Evolutionary conservation across 2,888 invertebrate species (phyloP), one percentile per base, ranked within the genome.

Genomic region (Hypsopygia costalis): DNA sequence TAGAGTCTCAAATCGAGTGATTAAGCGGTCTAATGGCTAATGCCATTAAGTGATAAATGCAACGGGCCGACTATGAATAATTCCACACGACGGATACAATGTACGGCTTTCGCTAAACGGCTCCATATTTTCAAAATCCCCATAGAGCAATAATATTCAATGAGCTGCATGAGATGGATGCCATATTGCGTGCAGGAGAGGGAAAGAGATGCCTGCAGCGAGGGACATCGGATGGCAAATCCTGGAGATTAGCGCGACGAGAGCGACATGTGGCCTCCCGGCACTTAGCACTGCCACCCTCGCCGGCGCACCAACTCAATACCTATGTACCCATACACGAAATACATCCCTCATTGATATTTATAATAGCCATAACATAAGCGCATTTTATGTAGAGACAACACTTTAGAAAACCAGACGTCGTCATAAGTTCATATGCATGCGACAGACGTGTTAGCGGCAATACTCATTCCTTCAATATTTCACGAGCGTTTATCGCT

Each of bases 91-190:
- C 77, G 85, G 86, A 85, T 82, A 88, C 87, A 87, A 85, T 87
- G 83, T 86, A 82, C 79, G 73, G 85, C 83, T 85, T 81, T 86
- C 65, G 71, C 78, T 88, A 88, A 88, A 86, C 86, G 88, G 82
- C 77, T 87, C 83, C 88, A 88, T 88, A 87, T 88, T 88, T 88
- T 85, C 81, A 82, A 86, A 87, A 88, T 88, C 88, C 88, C 88
- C 71, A 86, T 81, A 85, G 87, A 83, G 86, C 87, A 87, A 88
- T 88, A 87, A 87, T 86, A 86, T 87, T 85, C 86, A 86, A 86
- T 86, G 85, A 81, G 81, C 62, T 70, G 68, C 59, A 66, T 66
- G 87, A 81, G 81, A 87, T 66, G 67, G 73, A 69, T 68, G 68
- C 73, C 81, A 70, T 60, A 58, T 55, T 48, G 43, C 39, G 49